A percentile compares a stretch with the other conserved stretches of the same genome.
Evolutionary conservation across 2,113 vertebrate genomes (phyloP).

Genomic region (Aramus guarauna): DNA sequence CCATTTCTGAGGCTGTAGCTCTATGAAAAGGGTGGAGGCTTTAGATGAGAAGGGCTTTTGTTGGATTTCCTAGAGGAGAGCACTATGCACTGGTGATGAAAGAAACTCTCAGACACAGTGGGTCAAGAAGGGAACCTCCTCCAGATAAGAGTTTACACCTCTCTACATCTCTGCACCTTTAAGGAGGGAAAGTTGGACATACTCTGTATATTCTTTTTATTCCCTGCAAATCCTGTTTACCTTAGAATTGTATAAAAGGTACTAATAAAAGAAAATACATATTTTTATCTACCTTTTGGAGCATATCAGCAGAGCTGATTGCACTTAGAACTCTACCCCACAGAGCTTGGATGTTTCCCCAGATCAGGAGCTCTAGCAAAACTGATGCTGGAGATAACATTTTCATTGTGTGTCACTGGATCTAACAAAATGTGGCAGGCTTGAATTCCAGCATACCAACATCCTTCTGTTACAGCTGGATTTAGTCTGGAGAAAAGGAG

Average conservation of each 20-base stretch:
- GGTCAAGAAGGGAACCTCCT: neutral
- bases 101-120: neutral
- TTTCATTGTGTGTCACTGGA: neutral
- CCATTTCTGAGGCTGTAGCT: neutral
- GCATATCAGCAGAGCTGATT: neutral
- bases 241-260: neutral
- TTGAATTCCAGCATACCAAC: neutral
- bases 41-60: neutral
- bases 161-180: neutral
- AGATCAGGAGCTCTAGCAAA: neutral
- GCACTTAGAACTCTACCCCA: fast-evolving
- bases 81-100: neutral
- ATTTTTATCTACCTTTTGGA: neutral
- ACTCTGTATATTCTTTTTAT: neutral
- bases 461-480: neutral
- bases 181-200: too few species aligned
- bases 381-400: neutral
- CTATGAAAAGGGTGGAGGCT: neutral
- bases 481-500: too few species aligned
- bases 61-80: neutral
- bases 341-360: neutral
- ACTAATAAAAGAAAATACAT: neutral
- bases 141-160: neutral
- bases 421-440: neutral
- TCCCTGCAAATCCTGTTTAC: neutral